Evolutionary conservation across 2,888 invertebrate genomes (phyloP).

Genomic region (Lasioglossum villosulum): DNA sequence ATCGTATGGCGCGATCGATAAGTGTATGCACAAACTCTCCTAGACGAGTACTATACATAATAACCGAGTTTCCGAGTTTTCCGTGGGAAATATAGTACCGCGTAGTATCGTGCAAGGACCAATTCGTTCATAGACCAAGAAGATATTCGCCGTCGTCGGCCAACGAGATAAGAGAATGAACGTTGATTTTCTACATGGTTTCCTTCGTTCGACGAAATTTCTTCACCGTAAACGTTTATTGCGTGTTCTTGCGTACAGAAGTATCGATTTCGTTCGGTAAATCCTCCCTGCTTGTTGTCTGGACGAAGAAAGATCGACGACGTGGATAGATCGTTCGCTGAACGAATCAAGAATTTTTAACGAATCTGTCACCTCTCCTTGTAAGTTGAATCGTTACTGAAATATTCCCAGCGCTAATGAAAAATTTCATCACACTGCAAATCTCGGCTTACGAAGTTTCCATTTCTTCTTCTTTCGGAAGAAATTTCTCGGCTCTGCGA

Average conservation of each 20-base stretch:
- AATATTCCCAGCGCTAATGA: not conserved
- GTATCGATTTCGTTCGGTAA: not conserved
- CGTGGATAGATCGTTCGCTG: not conserved
- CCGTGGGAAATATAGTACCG: slow-evolving; percentile 27
- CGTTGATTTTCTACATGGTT: slow-evolving; percentile 6
- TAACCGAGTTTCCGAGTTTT: slow-evolving; percentile 20
- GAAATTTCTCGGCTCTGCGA: not conserved
- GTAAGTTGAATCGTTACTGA: not conserved
- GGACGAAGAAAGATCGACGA: not conserved
- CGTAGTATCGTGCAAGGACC: slow-evolving; percentile 52
- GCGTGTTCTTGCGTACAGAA: not conserved
- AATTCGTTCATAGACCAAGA: slow-evolving; percentile 52
- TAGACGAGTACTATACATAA: not conserved
- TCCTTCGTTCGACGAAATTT: not conserved
- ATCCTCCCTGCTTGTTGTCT: not conserved
- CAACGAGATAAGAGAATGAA: not conserved
- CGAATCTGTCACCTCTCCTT: too few relatives aligned
- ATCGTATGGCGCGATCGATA: slow-evolving; percentile 39
- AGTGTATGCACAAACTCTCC: slow-evolving; percentile 26
- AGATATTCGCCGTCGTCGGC: not conserved
- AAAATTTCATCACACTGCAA: not conserved
- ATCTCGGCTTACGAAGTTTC: not conserved
- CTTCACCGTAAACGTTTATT: not conserved
- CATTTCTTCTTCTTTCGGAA: not conserved
- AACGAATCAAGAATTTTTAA: not conserved